Evolutionary conservation across 2,113 vertebrate genomes (phyloP).

Genomic region (Alosa alosa): DNA sequence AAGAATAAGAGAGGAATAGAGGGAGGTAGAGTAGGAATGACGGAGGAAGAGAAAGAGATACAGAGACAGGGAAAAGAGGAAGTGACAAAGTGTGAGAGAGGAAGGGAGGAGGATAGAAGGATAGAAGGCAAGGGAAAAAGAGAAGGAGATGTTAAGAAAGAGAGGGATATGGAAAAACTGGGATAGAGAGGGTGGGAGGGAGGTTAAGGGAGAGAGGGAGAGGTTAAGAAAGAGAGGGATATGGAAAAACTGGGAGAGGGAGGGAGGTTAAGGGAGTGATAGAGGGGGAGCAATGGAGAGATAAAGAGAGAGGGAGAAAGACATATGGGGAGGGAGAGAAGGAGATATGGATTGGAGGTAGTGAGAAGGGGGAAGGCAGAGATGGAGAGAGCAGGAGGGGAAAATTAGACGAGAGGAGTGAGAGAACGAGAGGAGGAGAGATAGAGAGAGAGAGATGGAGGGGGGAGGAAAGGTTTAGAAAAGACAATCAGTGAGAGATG

Average conservation of each 20-base stretch:
- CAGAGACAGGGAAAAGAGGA: neutral
- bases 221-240: neutral
- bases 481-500: slow-evolving; percentile 27
- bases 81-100: too few species aligned
- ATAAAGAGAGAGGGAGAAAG: neutral
- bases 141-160: neutral
- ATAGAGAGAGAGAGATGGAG: slow-evolving; percentile 32
- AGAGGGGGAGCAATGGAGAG: neutral
- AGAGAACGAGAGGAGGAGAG: slow-evolving; percentile 30
- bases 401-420: slow-evolving; percentile 27
- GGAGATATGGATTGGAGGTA: neutral
- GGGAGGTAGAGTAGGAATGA: slow-evolving; percentile 1
- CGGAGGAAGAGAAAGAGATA: slow-evolving; percentile 22
- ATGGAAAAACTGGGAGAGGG: neutral
- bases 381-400: slow-evolving; percentile 1
- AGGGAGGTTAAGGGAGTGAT: neutral
- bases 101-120: neutral
- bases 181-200: slow-evolving; percentile 15
- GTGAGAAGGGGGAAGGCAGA: slow-evolving; percentile 29
- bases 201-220: neutral
- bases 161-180: neutral
- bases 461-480: slow-evolving; percentile 27
- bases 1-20: neutral
- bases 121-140: slow-evolving; percentile 26
- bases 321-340: neutral